phyloP scores from a whole-genome alignment of 92 coral and sea anemone genomes.

The Paragorgia papillata region DNA sequence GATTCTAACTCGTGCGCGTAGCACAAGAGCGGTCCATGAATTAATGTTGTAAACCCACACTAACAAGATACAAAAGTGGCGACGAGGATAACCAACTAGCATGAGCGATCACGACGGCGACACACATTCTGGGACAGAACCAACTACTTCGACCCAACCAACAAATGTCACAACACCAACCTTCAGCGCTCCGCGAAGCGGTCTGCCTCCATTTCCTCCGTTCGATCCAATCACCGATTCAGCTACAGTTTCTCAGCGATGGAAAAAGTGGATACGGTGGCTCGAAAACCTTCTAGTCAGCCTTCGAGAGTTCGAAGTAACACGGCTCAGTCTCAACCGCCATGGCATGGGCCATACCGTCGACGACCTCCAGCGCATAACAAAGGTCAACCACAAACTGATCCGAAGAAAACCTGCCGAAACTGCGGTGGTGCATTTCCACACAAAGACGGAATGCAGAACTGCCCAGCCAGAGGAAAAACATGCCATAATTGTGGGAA shows the following conservation, averaged over 20 bases:
- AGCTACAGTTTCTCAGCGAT: slow-evolving; percentile 47
- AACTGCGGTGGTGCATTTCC: slow-evolving; percentile 53
- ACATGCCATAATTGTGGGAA: slow-evolving; percentile 44
- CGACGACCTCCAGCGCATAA: no score
- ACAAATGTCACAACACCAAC: neutral
- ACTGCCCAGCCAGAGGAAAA: slow-evolving; percentile 27
- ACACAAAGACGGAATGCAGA: slow-evolving; percentile 28
- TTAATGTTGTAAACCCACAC: neutral
- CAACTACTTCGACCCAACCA: slow-evolving; percentile 14
- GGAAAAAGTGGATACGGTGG: slow-evolving; percentile 47
- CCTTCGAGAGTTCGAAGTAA: slow-evolving; percentile 52
- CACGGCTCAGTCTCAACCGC: neutral
- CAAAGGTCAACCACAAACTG: no score
- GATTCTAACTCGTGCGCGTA: no score
- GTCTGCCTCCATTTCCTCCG: slow-evolving; percentile 50
- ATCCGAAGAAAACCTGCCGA: slow-evolving; percentile 30
- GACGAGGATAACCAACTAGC: slow-evolving; percentile 25
- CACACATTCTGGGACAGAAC: slow-evolving; percentile 30
- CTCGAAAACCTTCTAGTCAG: slow-evolving; percentile 47
- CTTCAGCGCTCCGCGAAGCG: slow-evolving; percentile 49
- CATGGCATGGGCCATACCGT: no score
- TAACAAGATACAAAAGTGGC: slow-evolving; percentile 35
- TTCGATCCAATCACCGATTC: slow-evolving; percentile 55
- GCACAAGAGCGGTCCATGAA: no score
- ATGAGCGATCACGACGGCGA: neutral